phyloP scores from a whole-genome alignment of 2,888 invertebrate species.

The Carpatolechia fugitivella region DNA sequence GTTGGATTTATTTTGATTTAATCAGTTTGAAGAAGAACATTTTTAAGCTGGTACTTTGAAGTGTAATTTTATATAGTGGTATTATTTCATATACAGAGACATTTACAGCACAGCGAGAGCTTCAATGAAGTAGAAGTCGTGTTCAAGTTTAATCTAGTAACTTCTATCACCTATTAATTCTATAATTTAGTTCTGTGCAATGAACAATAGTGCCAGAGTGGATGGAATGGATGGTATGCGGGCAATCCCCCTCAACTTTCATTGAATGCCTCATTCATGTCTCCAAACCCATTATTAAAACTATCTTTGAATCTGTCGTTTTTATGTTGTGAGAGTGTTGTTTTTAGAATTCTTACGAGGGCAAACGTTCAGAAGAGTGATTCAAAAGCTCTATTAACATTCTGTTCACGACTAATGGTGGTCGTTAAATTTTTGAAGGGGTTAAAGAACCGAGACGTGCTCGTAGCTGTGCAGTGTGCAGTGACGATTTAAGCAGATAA shows the following conservation, averaged over 20 bases:
- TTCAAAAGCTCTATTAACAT: neutral
- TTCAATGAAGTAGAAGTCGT: too few species aligned
- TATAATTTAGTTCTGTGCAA: neutral
- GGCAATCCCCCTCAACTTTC: slow-evolving; percentile 35
- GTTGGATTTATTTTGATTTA: too few species aligned
- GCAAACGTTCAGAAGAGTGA: neutral
- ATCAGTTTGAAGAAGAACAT: too few species aligned
- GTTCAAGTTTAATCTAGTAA: neutral
- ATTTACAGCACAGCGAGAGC: too few species aligned
- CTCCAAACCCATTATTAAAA: slow-evolving; percentile 7
- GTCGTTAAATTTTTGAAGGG: neutral
- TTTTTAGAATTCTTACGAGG: neutral
- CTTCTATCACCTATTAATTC: neutral
- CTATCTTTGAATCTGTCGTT: neutral
- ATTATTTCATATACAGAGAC: too few species aligned
- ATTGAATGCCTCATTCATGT: slow-evolving; percentile 25
- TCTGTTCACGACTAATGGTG: neutral
- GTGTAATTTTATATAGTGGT: too few species aligned
- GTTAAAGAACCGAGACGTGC: neutral
- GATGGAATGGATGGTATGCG: slow-evolving; percentile 31
- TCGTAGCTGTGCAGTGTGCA: too few species aligned
- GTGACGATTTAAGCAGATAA: too few species aligned
- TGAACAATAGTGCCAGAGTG: slow-evolving; percentile 18
- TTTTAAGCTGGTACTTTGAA: too few species aligned
- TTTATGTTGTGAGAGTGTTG: slow-evolving; percentile 4